A percentile compares a stretch with the other conserved stretches of the same genome.
Conservation (phyloP, 2,888 invertebrate species). For the Phortica okadai region DNA sequence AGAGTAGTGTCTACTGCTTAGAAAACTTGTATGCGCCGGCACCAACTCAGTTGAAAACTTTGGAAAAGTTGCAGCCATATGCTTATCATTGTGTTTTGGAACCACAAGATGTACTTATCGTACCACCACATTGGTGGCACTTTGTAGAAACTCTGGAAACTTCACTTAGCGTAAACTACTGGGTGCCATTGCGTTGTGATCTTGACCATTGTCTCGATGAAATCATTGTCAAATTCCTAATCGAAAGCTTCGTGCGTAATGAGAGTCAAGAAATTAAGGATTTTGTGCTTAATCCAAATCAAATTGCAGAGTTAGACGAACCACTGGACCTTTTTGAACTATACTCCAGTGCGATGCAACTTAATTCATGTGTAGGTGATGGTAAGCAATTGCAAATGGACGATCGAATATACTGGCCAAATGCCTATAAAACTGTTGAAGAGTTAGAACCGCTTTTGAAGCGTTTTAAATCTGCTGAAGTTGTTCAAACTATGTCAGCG, state of each 20-base stretch:
- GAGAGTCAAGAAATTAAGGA: slow-evolving; percentile 77
- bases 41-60: slow-evolving; percentile 40
- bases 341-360: slow-evolving; percentile 48
- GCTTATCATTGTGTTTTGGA: slow-evolving; percentile 81
- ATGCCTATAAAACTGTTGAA: slow-evolving; percentile 72
- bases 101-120: slow-evolving; percentile 91
- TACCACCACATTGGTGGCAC: slow-evolving; percentile 98
- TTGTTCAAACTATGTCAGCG: slow-evolving; percentile 51
- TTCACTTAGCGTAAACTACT: slow-evolving; percentile 81
- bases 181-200: slow-evolving; percentile 82
- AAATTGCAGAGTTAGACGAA: slow-evolving; percentile 75
- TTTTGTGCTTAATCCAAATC: slow-evolving; percentile 83
- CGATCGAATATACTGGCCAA: slow-evolving; percentile 57
- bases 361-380: slow-evolving; percentile 28
- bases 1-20: slow-evolving; percentile 94
- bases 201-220: slow-evolving; percentile 77
- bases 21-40: slow-evolving; percentile 86
- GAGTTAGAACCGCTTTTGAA: slow-evolving; percentile 58
- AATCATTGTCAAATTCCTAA: slow-evolving; percentile 82
- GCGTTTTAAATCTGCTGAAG: slow-evolving; percentile 27
- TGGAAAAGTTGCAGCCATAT: slow-evolving; percentile 47
- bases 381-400: slow-evolving; percentile 11
- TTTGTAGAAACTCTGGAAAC: slow-evolving; percentile 92
- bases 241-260: slow-evolving; percentile 80
- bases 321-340: slow-evolving; percentile 51